Evolutionary conservation across 2,888 invertebrate species (phyloP).

Genomic region (Pyrrhia umbra): DNA sequence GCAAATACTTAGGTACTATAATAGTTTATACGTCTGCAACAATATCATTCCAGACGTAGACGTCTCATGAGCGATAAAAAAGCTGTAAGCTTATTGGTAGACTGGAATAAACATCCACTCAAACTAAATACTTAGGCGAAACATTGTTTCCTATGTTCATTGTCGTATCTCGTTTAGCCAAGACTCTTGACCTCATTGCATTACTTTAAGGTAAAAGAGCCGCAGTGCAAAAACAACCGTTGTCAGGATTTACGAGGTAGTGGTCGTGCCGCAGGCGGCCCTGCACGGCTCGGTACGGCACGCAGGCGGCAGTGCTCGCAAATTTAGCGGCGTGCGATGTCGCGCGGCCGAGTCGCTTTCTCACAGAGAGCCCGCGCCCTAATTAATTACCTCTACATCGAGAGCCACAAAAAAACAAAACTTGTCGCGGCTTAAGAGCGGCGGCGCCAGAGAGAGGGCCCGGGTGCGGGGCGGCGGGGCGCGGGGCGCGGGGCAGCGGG

Average conservation of each 20-base stretch:
- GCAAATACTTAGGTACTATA: slow-evolving; percentile 35
- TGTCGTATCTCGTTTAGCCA: neutral
- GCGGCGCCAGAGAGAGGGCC: slow-evolving; percentile 79
- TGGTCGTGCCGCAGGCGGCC: neutral
- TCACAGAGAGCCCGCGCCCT: slow-evolving; percentile 76
- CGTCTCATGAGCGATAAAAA: slow-evolving; percentile 55
- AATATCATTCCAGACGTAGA: slow-evolving; percentile 57
- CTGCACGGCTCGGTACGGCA: neutral
- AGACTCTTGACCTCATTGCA: neutral
- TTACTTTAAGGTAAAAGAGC: neutral
- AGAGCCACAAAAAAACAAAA: slow-evolving; percentile 80
- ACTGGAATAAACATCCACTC: neutral
- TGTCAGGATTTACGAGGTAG: slow-evolving; percentile 3
- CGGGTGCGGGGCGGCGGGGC: slow-evolving; percentile 38
- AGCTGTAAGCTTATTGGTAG: slow-evolving; percentile 36
- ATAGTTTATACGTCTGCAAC: slow-evolving; percentile 38
- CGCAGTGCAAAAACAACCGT: neutral
- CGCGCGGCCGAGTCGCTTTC: slow-evolving; percentile 63
- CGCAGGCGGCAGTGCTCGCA: slow-evolving; percentile 62
- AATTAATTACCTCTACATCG: slow-evolving; percentile 85
- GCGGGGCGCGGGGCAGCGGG: slow-evolving; percentile 41
- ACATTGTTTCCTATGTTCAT: too few relatives aligned
- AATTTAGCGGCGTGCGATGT: slow-evolving; percentile 61
- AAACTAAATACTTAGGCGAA: neutral
- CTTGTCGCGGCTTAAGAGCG: slow-evolving; percentile 85